Base-by-base conservation (phyloP, 64 coral and sea anemone genomes). In the Acropora yongei region DNA sequence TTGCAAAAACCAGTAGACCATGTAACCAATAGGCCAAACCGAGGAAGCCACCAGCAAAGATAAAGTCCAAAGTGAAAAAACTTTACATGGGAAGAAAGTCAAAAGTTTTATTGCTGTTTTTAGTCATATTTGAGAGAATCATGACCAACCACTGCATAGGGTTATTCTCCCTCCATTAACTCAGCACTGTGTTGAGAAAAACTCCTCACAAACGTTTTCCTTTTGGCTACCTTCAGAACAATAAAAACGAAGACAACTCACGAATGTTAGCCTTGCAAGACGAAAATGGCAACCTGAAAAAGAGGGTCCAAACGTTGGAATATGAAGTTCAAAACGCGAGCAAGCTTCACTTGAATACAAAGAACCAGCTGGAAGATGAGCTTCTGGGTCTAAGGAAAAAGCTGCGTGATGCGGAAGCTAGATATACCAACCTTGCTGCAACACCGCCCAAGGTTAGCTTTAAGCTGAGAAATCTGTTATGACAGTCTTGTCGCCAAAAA, bases 371-470 rank as follows among this genome's bases (percentile, higher is more conserved):
- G 10, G 97, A 99, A 49, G 83, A 88, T 0, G 97, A 99, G 73
- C 41, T 94, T 18, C 93, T 93, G 73, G 44, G 73, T 49, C 72
- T 95, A 53, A 96, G 91, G n/a, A 93, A 91, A 41, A 94, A 95
- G 19, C 91, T 99, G 20, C 65, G 97, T 18, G 94, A 99, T 55
- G 73, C 94, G 40, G 97, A 99, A 46, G 68, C 91, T 11, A 99
- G 96, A 72, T 99, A 96, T 49, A 93, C 84, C 11, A 96, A 89
- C 72, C 84, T 99, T 45, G 97, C 94, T 46, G 83, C 94, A 2
- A 99, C 97, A 1, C 97, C 97, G 6, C 97, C 97, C 3, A 99
- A 99, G 94, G 97, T 91, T 49, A 71, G 82, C 47, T 68, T 68
- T 9, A 68, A n/a, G 17, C 5, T 5, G 51, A 55, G 5, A 6